Evolutionary conservation across 1,140 invertebrate genomes (phyloP).

Genomic region (Pseudoatta argentina): DNA sequence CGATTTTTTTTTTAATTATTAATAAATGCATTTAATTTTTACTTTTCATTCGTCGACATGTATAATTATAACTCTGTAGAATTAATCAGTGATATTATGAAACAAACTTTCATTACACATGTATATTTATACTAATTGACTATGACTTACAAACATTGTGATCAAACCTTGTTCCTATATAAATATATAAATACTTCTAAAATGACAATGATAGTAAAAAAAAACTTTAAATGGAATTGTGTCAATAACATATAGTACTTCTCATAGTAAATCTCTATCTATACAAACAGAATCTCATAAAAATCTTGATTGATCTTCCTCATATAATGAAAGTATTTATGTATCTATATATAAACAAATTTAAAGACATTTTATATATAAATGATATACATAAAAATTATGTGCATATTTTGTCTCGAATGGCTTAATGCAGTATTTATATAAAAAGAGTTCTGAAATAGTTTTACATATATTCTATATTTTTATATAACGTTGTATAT

Average conservation of each 20-base stretch:
- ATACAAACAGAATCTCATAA: not conserved
- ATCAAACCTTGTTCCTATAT: not conserved
- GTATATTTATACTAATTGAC: not conserved
- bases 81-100: not conserved
- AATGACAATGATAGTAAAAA: not conserved
- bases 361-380: slow-evolving; percentile 23
- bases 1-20: not conserved
- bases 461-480: not conserved
- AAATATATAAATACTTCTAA: slow-evolving; percentile 16
- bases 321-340: not conserved
- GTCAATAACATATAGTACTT: not conserved
- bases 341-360: not conserved
- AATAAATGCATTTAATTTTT: not conserved
- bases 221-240: not conserved
- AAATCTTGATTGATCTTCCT: not conserved
- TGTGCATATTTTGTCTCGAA: not conserved
- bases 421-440: not conserved
- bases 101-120: not conserved
- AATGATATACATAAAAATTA: slow-evolving; percentile 8
- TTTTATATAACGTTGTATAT: slow-evolving; percentile 1
- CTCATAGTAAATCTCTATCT: not conserved
- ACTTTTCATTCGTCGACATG: not conserved
- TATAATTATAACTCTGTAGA: not conserved
- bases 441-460: slow-evolving; percentile 3
- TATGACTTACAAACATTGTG: not conserved